phyloP scores from a whole-genome alignment of 2,888 invertebrate species.

The Cetonia aurata region DNA sequence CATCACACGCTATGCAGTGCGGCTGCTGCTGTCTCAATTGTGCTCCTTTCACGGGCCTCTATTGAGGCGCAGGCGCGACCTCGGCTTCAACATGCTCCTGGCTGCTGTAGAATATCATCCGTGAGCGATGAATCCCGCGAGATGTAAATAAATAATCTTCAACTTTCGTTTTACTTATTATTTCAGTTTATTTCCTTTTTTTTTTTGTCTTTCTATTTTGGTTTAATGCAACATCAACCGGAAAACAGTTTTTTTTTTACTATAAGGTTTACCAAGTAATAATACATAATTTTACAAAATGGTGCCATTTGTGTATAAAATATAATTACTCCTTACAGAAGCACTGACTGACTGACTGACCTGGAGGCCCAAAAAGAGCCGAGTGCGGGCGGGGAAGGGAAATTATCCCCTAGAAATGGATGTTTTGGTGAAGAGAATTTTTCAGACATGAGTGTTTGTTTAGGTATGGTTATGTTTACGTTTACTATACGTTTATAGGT shows the following conservation, averaged over 20 bases:
- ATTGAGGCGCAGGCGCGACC: constrained; percentile 62
- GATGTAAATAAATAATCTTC: constrained; percentile 46
- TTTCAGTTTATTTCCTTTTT: constrained; percentile 21
- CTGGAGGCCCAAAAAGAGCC: constrained; percentile 59
- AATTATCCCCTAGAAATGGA: constrained; percentile 51
- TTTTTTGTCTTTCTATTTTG: constrained; percentile 6
- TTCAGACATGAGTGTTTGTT: constrained; percentile 63
- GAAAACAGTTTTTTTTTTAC: constrained; percentile 2
- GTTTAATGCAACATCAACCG: neutral
- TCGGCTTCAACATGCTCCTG: constrained; percentile 53
- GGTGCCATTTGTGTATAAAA: constrained; percentile 36
- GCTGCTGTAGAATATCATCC: constrained; percentile 42
- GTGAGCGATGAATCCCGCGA: constrained; percentile 40
- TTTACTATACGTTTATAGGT: constrained; percentile 23
- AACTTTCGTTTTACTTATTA: constrained; percentile 31
- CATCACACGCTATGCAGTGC: constrained; percentile 53
- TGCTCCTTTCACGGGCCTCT: constrained; percentile 65
- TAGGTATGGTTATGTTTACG: constrained; percentile 54
- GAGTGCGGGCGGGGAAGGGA: constrained; percentile 61
- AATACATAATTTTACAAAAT: constrained; percentile 19
- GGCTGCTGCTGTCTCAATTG: constrained; percentile 47
- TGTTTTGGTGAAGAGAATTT: constrained; percentile 53
- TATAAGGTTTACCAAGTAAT: neutral
- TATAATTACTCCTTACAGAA: constrained; percentile 38
- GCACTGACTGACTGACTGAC: constrained; percentile 53